Base-by-base conservation (phyloP, 1,140 invertebrate genomes). In the Ceratosolen fusciceps region DNA sequence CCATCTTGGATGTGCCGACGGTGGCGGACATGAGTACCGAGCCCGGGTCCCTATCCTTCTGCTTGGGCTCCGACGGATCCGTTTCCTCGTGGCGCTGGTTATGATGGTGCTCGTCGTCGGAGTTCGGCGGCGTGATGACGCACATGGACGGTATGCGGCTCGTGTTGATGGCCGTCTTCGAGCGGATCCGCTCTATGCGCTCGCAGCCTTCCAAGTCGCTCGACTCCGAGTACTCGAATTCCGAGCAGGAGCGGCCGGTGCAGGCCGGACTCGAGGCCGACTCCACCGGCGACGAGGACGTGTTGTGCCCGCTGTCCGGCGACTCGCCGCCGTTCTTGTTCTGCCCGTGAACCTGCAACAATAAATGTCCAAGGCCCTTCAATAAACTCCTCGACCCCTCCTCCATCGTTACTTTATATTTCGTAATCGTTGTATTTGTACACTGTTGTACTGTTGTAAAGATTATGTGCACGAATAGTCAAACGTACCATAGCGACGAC, bases 91-190 rank as follows among this genome's bases (percentile, higher is more conserved):
- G 71, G 1, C 56, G 60, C 0, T 88, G 85, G 0, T 71, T n/a
- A n/a, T n/a, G 43, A 16, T 88, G 85, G 31, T 87, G 93, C 85
- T 96, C 96, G 83, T 97, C 96, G 81, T 97, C 96, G 67, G 95
- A 96, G 75, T 95, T 95, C 1, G 95, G 94, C 14, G 96, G 96
- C 10, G 96, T 97, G 24, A 97, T 97, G 0, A 96, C 96, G 88
- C 96, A 97, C 94, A 98, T 96, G 0, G 96, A 97, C 5, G 96
- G 96, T 85, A 97, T 97, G 81, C 96, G 92, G 83, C 95, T 96
- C 16, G 94, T 94, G 81, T 95, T 96, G 43, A 97, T 96, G 9
- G 95, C 94, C 0, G 96, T 97, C 90, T 97, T 97, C 19, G 93
- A 93, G 80, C 95, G 91, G 71, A 97, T 95, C 83, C 96, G 92